phyloP scores from a whole-genome alignment of 2,888 invertebrate species.

The Tetranychus piercei region DNA sequence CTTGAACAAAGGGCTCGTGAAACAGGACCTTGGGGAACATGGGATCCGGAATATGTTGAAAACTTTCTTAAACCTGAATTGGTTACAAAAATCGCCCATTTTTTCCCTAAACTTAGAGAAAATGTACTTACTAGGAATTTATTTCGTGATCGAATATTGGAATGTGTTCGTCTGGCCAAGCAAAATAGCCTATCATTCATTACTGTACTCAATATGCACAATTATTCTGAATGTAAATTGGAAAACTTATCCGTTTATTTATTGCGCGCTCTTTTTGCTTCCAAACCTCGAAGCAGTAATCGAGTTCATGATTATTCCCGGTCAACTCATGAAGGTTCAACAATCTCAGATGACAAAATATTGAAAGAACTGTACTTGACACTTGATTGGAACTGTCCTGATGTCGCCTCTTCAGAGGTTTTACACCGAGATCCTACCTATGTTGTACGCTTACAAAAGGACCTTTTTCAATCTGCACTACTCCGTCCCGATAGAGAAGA shows the following conservation, averaged over 20 bases:
- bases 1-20: conserved; percentile 29
- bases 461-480: conserved; percentile 11
- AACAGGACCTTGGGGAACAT: conserved; percentile 12
- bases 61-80: conserved; percentile 33
- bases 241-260: conserved; percentile 33
- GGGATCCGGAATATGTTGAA: conserved; percentile 31
- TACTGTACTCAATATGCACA: conserved; percentile 32
- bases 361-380: conserved; percentile 32
- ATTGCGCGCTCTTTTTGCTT: conserved; percentile 32
- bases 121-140: conserved; percentile 31
- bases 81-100: conserved; percentile 31
- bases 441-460: conserved; percentile 5
- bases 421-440: background rate
- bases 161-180: conserved; percentile 31
- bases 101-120: conserved; percentile 32
- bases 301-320: conserved; percentile 2
- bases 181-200: conserved; percentile 31
- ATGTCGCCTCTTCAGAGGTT: conserved; percentile 29
- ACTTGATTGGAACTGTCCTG: conserved; percentile 34
- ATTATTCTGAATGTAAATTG: conserved; percentile 30
- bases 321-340: background rate
- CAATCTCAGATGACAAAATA: conserved; percentile 23
- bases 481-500: conserved; percentile 30
- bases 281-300: conserved; percentile 15
- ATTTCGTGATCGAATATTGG: conserved; percentile 33